Percentiles rank a stretch among this genome's conserved stretches.
These are phyloP conservation scores for Drosophila obscura DNA, from an alignment of 1,140 invertebrate genomes.

Conservation along the genomic window DNA sequence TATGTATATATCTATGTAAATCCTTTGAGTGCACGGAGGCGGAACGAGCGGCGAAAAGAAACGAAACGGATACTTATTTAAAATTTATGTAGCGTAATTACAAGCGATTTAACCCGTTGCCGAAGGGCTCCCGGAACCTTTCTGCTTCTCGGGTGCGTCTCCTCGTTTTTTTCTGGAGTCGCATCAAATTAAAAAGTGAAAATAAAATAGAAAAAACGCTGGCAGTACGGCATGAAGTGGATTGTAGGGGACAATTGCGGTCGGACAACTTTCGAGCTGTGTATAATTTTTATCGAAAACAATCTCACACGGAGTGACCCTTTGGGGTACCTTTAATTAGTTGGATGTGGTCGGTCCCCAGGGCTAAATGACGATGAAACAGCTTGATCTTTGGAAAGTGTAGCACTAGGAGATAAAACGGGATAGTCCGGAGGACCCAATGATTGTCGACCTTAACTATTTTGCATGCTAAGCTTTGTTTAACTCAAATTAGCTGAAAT, in stretches of 20 bases:
- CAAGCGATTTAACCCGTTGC: conserved; percentile 78
- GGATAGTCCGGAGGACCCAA: not conserved
- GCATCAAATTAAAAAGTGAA: conserved; percentile 72
- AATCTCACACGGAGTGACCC: conserved; percentile 49
- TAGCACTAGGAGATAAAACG: not conserved
- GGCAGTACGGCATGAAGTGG: conserved; percentile 14
- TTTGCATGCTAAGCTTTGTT: conserved; percentile 33
- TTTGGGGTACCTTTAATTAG: conserved; percentile 58
- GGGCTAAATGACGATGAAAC: conserved; percentile 8
- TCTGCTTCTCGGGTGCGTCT: conserved; percentile 12
- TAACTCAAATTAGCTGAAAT: conserved; percentile 34
- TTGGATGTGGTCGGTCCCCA: conserved; percentile 2
- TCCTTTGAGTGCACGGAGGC: conserved; percentile 59
- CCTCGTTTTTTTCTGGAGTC: conserved; percentile 7
- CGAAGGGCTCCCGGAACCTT: conserved; percentile 45
- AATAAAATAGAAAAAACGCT: conserved; percentile 52
- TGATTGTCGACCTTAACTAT: not conserved
- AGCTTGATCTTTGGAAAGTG: conserved; percentile 3
- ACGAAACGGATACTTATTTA: conserved; percentile 83
- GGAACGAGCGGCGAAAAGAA: conserved; percentile 74
- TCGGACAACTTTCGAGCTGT: conserved; percentile 52
- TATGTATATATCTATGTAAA: conserved; percentile 24
- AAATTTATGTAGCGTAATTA: conserved; percentile 83
- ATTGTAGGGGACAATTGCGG: conserved; percentile 20
- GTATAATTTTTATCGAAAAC: conserved; percentile 78